These are phyloP conservation scores for Andrena flavipes DNA, from an alignment of 2,888 invertebrate species.

Conservation along the genomic window DNA sequence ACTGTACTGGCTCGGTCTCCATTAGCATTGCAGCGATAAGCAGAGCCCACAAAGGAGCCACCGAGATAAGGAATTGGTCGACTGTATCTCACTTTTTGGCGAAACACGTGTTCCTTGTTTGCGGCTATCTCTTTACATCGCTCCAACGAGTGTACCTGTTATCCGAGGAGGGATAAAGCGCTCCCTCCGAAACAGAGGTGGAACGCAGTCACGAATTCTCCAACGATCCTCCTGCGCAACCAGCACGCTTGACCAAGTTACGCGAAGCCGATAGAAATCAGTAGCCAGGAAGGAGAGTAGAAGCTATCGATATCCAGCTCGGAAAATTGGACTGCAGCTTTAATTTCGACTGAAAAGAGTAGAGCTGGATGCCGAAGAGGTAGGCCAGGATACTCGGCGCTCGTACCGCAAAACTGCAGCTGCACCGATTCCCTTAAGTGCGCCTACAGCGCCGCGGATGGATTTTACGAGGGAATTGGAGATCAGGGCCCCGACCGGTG, in stretches of 20 bases:
- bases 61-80: constrained; percentile 27
- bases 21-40: constrained; percentile 21
- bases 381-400: background rate
- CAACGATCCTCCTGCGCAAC: too few relatives aligned
- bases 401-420: constrained; percentile 47
- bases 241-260: too few relatives aligned
- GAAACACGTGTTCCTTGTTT: constrained; percentile 31
- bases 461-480: constrained; percentile 69
- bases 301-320: too few relatives aligned
- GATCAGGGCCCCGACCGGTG: constrained; percentile 46
- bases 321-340: too few relatives aligned
- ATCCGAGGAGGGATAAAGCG: constrained; percentile 30
- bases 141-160: constrained; percentile 35
- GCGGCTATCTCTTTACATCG: constrained; percentile 31
- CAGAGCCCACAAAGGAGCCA: background rate
- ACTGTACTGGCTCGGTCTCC: background rate
- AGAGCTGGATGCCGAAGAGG: too few relatives aligned
- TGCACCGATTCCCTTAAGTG: constrained; percentile 45
- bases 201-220: too few relatives aligned
- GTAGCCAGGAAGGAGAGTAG: too few relatives aligned
- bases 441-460: constrained; percentile 40
- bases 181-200: background rate
- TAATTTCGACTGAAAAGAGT: too few relatives aligned
- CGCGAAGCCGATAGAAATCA: too few relatives aligned
- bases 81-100: constrained; percentile 15